Base-by-base conservation (phyloP, 2,797 vertebrate species). In the Kryptopterus vitreolus region DNA sequence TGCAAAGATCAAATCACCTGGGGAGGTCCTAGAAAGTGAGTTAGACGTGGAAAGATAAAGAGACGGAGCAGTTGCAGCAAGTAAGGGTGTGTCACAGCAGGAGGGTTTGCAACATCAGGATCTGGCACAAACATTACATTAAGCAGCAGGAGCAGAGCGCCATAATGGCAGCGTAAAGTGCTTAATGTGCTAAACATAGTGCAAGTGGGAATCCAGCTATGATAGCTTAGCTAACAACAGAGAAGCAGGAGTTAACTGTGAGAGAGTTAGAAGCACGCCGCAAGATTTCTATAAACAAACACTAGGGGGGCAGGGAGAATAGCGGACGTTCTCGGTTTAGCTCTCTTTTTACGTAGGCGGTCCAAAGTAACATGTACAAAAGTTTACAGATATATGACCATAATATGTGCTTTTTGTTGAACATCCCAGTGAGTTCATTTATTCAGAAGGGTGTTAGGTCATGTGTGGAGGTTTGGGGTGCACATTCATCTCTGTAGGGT, bases 181-280 rank as follows among this genome's bases (percentile, higher is more conserved):
- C 53, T 58, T 73, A 58, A 73, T 73, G 33, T 3, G 70, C 70
- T 57, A 73, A 73, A 57, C 52, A 55, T 35, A 38, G 70, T 57
- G 13, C 33, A 26, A 43, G 2, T 26, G 22, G 71, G 53, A 26
- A 58, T 26, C 71, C 71, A 73, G 71, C 53, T 24, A 38, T 35
- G 53, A 73, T 35, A 38, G 53, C 53, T 73, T 57, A 73, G 70
- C 6, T 15, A 58, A 71, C 69, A 12, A 33, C 48, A 22, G 26
- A 53, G 69, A 31, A 53, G 0, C 50, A 53, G 69, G 43, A 38
- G 70, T 71, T 52, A 71, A 22, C 18, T 5, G 26, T 35, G 70
- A 53, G 8, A 8, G 31, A 35, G 31, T 57, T 73, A 38, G 3
- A 6, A 72, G 52, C 52, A 11, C 26, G 3, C 48, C 31, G 68